A percentile compares a stretch with the other conserved stretches of the same genome.
These are phyloP conservation scores for Bubo scandiacus DNA, from an alignment of 2,113 vertebrate species.

Conservation along the genomic window DNA sequence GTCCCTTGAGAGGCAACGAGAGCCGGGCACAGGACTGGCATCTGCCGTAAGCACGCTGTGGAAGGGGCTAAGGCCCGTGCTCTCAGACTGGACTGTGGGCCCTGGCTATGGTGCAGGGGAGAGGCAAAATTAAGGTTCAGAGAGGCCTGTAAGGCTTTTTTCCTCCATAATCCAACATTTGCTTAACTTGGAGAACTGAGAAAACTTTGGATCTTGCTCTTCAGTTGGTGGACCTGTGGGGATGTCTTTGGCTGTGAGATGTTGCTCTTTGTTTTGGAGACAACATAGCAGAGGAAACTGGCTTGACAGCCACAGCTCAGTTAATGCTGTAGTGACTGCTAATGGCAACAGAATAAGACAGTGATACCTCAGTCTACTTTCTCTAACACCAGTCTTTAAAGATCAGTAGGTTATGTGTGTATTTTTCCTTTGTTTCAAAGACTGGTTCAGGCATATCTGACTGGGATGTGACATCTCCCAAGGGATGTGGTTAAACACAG, in stretches of 20 bases:
- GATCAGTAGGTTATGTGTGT: neutral
- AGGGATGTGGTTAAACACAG: neutral
- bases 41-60: rapidly evolving
- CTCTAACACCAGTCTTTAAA: neutral
- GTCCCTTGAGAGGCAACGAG: neutral
- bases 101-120: no score
- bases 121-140: neutral
- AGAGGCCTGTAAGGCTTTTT: neutral
- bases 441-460: neutral
- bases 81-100: neutral
- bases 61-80: neutral
- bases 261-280: neutral
- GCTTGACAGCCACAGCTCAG: neutral
- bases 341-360: neutral
- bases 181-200: neutral
- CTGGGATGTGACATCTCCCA: neutral
- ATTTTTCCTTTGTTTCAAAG: neutral
- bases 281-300: neutral
- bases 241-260: neutral
- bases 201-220: neutral
- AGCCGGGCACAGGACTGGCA: neutral
- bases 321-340: neutral
- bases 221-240: neutral
- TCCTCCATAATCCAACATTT: neutral
- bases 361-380: neutral